Conservation (phyloP, 2,888 invertebrate genomes). For the Dryomyza anilis region DNA sequence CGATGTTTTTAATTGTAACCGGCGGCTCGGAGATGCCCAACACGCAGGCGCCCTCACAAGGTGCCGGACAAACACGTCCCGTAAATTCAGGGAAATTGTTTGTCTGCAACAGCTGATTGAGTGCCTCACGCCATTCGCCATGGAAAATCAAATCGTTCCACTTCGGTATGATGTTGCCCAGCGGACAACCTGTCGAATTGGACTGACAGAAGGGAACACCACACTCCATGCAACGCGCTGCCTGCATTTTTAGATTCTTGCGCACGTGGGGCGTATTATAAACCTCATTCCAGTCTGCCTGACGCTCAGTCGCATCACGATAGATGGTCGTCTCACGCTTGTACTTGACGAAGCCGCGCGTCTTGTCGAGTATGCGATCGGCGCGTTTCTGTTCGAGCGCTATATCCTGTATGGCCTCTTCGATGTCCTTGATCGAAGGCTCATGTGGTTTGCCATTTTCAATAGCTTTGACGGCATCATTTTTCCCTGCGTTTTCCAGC, state of each 20-base stretch:
- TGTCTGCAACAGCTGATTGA: constrained; percentile 91
- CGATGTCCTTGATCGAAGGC: constrained; percentile 77
- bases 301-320: constrained; percentile 80
- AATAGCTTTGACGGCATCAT: constrained; percentile 45
- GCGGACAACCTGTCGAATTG: constrained; percentile 88
- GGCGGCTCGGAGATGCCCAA: constrained; percentile 93
- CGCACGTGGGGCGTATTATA: constrained; percentile 86
- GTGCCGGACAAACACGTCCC: constrained; percentile 93
- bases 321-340: constrained; percentile 86
- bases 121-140: constrained; percentile 92
- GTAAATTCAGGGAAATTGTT: constrained; percentile 99
- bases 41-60: constrained; percentile 98
- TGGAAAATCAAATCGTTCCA: constrained; percentile 98
- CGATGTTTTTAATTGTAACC: constrained; percentile 99
- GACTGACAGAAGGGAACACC: constrained; percentile 99
- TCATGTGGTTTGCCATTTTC: constrained; percentile 59
- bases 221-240: constrained; percentile 98
- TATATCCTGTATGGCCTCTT: constrained; percentile 82
- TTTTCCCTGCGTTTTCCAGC: no score
- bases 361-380: constrained; percentile 82
- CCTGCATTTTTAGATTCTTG: constrained; percentile 86
- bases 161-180: constrained; percentile 98
- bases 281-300: constrained; percentile 97
- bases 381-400: constrained; percentile 78
- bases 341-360: constrained; percentile 95